Percentiles rank a stretch among this genome's conserved stretches.
Conservation (phyloP, 1,140 invertebrate genomes). For the Sweltsa coloradensis region DNA sequence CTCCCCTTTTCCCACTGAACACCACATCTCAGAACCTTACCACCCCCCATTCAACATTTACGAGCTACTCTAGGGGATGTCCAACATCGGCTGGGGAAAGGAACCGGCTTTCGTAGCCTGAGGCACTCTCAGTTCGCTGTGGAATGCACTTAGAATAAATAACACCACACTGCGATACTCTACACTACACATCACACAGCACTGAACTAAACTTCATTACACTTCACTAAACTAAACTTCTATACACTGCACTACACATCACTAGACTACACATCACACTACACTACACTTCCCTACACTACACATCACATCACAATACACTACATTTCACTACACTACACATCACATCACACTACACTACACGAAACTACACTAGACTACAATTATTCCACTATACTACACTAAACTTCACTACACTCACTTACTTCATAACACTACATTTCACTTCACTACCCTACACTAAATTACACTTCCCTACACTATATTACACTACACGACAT, state of each 20-base stretch:
- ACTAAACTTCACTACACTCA: neutral
- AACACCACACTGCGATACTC: slow-evolving; percentile 5
- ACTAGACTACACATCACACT: neutral
- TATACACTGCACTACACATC: slow-evolving; percentile 4
- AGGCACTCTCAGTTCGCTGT: too few relatives aligned
- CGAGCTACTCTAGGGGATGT: too few relatives aligned
- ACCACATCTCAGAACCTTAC: too few relatives aligned
- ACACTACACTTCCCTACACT: neutral
- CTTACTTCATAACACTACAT: neutral
- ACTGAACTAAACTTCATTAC: slow-evolving; percentile 1
- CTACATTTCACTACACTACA: neutral
- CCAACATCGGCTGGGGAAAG: too few relatives aligned
- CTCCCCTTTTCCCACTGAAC: too few relatives aligned
- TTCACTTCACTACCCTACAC: neutral
- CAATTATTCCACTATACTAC: neutral
- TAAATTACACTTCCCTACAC: too few relatives aligned
- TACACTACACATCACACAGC: slow-evolving; percentile 6
- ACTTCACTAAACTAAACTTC: neutral
- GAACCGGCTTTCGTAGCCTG: too few relatives aligned
- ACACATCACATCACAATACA: neutral
- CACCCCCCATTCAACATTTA: too few relatives aligned
- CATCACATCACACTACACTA: neutral
- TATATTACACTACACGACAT: too few relatives aligned
- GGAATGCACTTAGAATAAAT: neutral
- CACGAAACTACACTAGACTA: neutral